These are phyloP conservation scores for Drosophila aldrichi DNA, from an alignment of 2,888 invertebrate genomes.

Conservation along the genomic window DNA sequence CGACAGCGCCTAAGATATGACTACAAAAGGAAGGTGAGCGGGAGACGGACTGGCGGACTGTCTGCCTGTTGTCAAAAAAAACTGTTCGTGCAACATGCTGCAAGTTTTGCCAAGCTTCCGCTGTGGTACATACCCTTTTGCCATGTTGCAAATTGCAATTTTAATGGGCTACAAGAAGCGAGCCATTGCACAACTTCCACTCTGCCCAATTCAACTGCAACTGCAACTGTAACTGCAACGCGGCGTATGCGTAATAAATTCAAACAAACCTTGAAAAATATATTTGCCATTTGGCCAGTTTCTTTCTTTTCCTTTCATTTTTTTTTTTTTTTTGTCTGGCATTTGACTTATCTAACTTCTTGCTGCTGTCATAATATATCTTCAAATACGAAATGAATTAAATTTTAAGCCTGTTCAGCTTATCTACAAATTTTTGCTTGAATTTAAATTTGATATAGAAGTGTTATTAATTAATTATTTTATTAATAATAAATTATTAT, in stretches of 20 bases:
- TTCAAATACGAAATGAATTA: neutral
- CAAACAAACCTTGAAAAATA: slow-evolving; percentile 14
- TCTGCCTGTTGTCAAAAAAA: slow-evolving; percentile 61
- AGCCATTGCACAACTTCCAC: slow-evolving; percentile 31
- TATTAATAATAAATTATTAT: too few relatives aligned
- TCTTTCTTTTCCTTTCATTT: too few relatives aligned
- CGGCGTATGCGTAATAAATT: slow-evolving; percentile 54
- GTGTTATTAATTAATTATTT: too few relatives aligned
- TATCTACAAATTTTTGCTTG: neutral
- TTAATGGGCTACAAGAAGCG: slow-evolving; percentile 51
- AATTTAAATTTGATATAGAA: neutral
- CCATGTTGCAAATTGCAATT: slow-evolving; percentile 50
- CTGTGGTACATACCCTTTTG: slow-evolving; percentile 23
- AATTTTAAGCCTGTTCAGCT: neutral
- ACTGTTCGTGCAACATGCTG: slow-evolving; percentile 54
- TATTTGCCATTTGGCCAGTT: slow-evolving; percentile 13
- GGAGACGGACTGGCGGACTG: slow-evolving; percentile 27
- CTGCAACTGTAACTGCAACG: slow-evolving; percentile 28
- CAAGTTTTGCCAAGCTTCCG: slow-evolving; percentile 33
- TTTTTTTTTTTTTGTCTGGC: slow-evolving; percentile 12
- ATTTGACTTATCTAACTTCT: slow-evolving; percentile 19
- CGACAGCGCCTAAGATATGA: slow-evolving; percentile 54
- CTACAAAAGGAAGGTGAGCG: slow-evolving; percentile 35
- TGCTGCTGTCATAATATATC: slow-evolving; percentile 5
- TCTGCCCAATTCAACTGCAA: slow-evolving; percentile 20